phyloP scores from a whole-genome alignment of 2,797 vertebrate genomes.

The Erethizon dorsatum region DNA sequence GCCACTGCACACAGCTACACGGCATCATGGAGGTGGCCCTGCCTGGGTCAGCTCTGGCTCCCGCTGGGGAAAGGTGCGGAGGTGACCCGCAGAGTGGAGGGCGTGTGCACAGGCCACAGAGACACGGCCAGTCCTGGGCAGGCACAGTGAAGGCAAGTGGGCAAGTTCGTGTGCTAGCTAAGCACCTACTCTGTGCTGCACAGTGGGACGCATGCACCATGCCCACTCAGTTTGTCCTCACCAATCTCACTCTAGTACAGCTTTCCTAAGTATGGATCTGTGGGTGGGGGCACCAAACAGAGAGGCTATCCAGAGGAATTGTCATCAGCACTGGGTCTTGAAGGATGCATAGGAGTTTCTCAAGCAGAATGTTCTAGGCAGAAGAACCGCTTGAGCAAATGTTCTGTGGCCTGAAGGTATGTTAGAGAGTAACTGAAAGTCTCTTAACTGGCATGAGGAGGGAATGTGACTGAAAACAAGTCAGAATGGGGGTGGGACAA shows the following conservation, averaged over 20 bases:
- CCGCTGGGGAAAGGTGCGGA: neutral
- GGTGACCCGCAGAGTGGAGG: neutral
- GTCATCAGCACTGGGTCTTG: neutral
- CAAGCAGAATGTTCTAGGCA: neutral
- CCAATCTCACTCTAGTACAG: neutral
- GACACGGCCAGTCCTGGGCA: neutral
- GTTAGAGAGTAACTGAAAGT: neutral
- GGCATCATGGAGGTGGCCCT: constrained; percentile 28
- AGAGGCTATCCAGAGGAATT: neutral
- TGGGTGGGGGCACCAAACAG: neutral
- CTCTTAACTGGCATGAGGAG: neutral
- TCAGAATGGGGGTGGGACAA: neutral
- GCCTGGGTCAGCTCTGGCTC: neutral
- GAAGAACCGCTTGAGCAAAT: neutral
- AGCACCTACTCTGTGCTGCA: neutral
- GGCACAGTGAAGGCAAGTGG: neutral
- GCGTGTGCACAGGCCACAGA: neutral
- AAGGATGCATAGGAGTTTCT: constrained; percentile 40
- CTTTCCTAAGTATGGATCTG: neutral
- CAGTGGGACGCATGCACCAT: rapidly evolving
- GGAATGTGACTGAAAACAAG: neutral
- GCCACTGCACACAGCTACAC: constrained; percentile 51
- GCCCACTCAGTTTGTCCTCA: neutral
- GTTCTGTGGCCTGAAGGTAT: neutral
- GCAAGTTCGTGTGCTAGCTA: neutral